Evolutionary conservation across 2,888 invertebrate species (phyloP).

Genomic region (Meteorus colon): DNA sequence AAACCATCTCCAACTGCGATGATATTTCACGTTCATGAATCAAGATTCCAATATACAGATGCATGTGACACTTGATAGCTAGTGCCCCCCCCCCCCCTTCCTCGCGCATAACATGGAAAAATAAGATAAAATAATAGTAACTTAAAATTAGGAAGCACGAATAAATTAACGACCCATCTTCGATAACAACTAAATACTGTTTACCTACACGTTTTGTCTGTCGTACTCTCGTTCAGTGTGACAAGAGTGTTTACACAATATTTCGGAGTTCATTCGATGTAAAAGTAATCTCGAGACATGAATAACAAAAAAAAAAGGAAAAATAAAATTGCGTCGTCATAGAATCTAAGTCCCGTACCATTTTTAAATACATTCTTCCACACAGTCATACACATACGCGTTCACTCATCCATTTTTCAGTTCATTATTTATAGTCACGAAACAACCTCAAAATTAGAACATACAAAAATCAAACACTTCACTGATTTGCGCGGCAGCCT

Average conservation of each 20-base stretch:
- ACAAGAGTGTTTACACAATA: not conserved
- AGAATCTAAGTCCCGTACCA: constrained; percentile 4
- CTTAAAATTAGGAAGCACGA: constrained; percentile 57
- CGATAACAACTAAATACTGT: constrained; percentile 12
- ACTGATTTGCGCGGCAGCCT: constrained; percentile 62
- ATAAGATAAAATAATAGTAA: constrained; percentile 47
- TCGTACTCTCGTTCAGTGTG: not conserved
- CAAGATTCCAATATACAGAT: constrained; percentile 46
- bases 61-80: constrained; percentile 52
- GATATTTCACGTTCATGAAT: constrained; percentile 49
- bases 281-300: not conserved
- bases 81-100: constrained; percentile 50
- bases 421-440: constrained; percentile 55
- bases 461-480: constrained; percentile 60
- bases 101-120: constrained; percentile 39
- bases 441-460: constrained; percentile 52
- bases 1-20: constrained; percentile 48
- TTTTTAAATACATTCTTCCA: not conserved
- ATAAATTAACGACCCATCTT: constrained; percentile 31
- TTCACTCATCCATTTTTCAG: constrained; percentile 51
- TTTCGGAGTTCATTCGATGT: constrained; percentile 9
- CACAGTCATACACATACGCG: not conserved
- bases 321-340: not conserved
- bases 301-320: constrained; percentile 11
- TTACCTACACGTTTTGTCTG: constrained; percentile 4